phyloP scores from a whole-genome alignment of 2,797 vertebrate species.

The Enteromius paludinosus region DNA sequence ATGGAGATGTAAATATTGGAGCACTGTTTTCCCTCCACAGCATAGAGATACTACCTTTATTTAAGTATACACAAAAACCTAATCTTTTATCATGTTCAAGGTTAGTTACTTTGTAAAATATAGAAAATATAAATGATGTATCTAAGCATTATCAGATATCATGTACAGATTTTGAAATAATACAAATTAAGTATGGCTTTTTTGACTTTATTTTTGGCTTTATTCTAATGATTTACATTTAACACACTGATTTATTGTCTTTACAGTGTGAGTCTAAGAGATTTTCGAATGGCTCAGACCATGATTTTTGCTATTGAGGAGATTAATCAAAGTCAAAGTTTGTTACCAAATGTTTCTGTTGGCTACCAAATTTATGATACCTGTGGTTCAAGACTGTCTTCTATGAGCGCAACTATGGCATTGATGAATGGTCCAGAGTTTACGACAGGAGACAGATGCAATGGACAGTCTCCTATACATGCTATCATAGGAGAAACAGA shows the following conservation, averaged over 20 bases:
- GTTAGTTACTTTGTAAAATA: no score
- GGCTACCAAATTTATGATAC: constrained; percentile 79
- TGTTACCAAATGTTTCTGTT: constrained; percentile 75
- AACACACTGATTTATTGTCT: neutral
- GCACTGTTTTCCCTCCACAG: neutral
- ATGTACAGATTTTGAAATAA: neutral
- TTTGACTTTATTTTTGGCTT: neutral
- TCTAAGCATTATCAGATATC: no score
- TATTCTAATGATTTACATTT: neutral
- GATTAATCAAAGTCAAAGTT: constrained; percentile 71
- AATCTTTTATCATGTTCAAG: neutral
- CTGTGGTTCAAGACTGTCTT: constrained; percentile 73
- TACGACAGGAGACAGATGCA: constrained; percentile 59
- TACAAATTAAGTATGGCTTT: neutral
- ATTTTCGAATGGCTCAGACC: constrained; percentile 76
- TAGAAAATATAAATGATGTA: no score
- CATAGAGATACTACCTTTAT: neutral
- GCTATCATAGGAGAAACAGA: constrained; percentile 80
- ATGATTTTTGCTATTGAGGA: constrained; percentile 80
- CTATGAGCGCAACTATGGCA: constrained; percentile 74
- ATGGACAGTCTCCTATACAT: constrained; percentile 70
- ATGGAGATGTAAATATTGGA: neutral
- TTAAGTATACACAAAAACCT: neutral
- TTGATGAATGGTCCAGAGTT: constrained; percentile 70
- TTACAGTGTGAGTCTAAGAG: constrained; percentile 74